Conservation (phyloP, 2,113 vertebrate genomes). For the Tricholaema leucomelas region DNA sequence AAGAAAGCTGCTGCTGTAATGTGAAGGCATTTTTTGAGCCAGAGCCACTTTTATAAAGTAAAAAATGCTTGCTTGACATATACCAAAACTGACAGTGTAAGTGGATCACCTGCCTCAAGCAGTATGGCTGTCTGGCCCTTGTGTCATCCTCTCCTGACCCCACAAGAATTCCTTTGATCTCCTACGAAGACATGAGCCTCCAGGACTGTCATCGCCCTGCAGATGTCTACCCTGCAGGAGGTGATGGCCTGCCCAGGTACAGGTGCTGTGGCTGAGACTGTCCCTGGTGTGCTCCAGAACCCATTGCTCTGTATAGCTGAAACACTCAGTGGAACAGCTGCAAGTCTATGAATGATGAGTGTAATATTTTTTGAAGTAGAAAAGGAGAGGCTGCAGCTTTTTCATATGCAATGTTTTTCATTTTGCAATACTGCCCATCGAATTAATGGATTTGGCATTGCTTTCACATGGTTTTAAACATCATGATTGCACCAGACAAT, state of each 20-base stretch:
- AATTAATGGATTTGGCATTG: not conserved
- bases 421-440: not conserved
- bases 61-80: conserved; percentile 13
- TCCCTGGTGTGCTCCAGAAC: not conserved
- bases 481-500: not conserved
- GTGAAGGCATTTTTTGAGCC: not conserved
- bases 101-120: conserved; percentile 41
- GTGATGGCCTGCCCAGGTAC: not conserved
- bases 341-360: not conserved
- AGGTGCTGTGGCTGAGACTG: not conserved
- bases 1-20: not conserved
- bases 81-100: conserved; percentile 40
- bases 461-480: not conserved
- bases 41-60: conserved; percentile 13
- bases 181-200: not conserved
- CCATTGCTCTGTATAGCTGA: not conserved
- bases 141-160: conserved; percentile 8
- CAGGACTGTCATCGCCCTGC: not conserved
- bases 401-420: not conserved
- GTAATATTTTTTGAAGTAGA: not conserved
- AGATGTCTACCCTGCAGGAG: not conserved
- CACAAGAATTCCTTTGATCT: conserved; percentile 51
- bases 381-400: not conserved
- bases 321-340: not conserved
- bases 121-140: not conserved